Base-by-base conservation (phyloP, 2,797 vertebrate genomes). In the Balearica regulorum region DNA sequence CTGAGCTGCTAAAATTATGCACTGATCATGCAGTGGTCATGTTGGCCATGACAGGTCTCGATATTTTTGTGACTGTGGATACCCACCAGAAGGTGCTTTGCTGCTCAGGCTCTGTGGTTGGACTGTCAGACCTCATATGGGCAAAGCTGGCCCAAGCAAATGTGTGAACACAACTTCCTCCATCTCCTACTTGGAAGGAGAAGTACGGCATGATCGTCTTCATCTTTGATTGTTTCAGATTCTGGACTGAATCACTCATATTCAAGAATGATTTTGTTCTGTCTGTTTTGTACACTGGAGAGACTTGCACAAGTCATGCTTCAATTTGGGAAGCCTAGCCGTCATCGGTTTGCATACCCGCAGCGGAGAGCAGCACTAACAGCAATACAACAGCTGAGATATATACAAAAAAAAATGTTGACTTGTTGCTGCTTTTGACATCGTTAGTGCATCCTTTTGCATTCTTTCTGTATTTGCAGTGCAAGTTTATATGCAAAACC, bases 21-120 rank as follows among this genome's bases (percentile, higher is more conserved):
- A 7, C 28, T 53, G 31, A 17, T 77, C 1, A 4, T 29, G 61
- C 10, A 28, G 16, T 51, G 33, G 24, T 69, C 0, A 0, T 41
- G 16, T 25, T 82, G 43, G 10, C 64, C 16, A 2, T 55, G 61
- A 43, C 7, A 51, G 16, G 10, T 72, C 7, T 72, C 48, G 69
- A 9, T 54, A 41, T 51, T 88, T 91, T 58, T 86, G 35, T 89
- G 43, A 35, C 62, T 72, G 33, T 49, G 64, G 39, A 71, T 37
- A 44, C 44, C 44, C 60, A 58, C 9, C 24, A 76, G 39, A 81
- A 83, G 46, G 43, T 76, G 13, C 24, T 5, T 14, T 82, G 49
- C 31, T 69, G 24, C 31, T 78, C 21, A 46, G 12, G 26, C 61
- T 82, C 35, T 51, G n/a, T 69, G 2, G 2, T 41, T 68, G 68